These are phyloP conservation scores for Sebastes oblongus DNA, from an alignment of 2,797 vertebrate species.

Conservation along the genomic window DNA sequence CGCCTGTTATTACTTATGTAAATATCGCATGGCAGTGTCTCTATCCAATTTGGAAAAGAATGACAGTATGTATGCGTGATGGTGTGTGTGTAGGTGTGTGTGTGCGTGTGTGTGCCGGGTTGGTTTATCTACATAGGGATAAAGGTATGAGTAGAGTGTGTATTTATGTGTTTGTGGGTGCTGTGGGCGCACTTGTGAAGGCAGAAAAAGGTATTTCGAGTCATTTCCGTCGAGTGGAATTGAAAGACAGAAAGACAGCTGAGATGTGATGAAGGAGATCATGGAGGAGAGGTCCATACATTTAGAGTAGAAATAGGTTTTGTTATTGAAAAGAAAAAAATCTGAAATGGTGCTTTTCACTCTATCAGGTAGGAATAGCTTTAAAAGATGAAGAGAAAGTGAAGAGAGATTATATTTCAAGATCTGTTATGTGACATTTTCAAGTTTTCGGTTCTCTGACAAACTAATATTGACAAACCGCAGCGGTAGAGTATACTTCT, in stretches of 20 bases:
- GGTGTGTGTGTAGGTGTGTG: constrained; percentile 22
- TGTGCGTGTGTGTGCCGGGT: constrained; percentile 19
- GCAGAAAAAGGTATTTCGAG: constrained; percentile 16
- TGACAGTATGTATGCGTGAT: constrained; percentile 38
- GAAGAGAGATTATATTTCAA: background rate
- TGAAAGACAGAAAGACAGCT: constrained; percentile 12
- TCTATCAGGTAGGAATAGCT: background rate
- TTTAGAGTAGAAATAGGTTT: constrained; percentile 31
- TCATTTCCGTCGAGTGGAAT: constrained; percentile 42
- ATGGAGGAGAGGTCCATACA: background rate
- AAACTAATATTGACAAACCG: background rate
- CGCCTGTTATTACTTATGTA: constrained; percentile 77
- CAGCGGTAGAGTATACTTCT: background rate
- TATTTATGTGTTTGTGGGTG: constrained; percentile 10
- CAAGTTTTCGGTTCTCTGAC: background rate
- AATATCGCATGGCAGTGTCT: constrained; percentile 73
- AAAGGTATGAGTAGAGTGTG: constrained; percentile 35
- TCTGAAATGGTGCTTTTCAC: background rate
- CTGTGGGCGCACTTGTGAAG: constrained; percentile 7
- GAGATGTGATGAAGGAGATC: constrained; percentile 5
- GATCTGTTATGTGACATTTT: background rate
- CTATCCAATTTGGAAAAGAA: constrained; percentile 71
- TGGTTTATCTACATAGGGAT: constrained; percentile 48
- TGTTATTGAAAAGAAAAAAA: background rate
- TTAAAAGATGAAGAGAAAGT: background rate